These are phyloP conservation scores for Actinostola sp. DNA, from an alignment of 92 coral and sea anemone genomes.

Conservation along the genomic window DNA sequence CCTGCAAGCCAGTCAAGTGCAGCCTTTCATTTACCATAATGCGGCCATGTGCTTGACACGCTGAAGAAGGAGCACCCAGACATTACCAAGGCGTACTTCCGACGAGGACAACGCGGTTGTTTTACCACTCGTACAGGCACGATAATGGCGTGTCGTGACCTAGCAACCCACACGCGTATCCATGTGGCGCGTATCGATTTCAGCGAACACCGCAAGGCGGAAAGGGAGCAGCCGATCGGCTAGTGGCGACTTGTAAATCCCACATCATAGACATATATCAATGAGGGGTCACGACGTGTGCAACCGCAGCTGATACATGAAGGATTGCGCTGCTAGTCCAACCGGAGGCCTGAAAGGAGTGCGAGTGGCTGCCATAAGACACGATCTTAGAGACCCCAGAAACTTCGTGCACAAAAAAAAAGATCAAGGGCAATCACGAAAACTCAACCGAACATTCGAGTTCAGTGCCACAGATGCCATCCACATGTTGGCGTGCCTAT, in stretches of 20 bases:
- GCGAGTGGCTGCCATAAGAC: constrained; percentile 12
- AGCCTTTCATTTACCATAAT: background rate
- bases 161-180: background rate
- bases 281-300: constrained; percentile 17
- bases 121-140: constrained; percentile 4
- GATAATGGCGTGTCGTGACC: background rate
- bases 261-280: constrained; percentile 3
- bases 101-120: constrained; percentile 20
- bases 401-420: constrained; percentile 9
- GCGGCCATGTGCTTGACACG: background rate
- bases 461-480: constrained; percentile 8
- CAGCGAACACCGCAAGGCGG: constrained; percentile 12
- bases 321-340: constrained; percentile 19
- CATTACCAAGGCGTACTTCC: background rate
- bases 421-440: constrained; percentile 39
- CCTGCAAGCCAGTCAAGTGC: background rate
- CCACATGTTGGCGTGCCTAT: constrained; percentile 36
- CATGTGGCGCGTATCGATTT: background rate
- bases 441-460: constrained; percentile 41
- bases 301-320: constrained; percentile 3
- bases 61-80: background rate
- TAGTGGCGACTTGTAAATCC: constrained; percentile 1
- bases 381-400: background rate
- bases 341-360: constrained; percentile 20
- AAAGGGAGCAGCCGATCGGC: constrained; percentile 14